Evolutionary conservation across 1,140 invertebrate genomes (phyloP), one percentile per base, ranked within the genome.

Genomic region (Papilio helenus): DNA sequence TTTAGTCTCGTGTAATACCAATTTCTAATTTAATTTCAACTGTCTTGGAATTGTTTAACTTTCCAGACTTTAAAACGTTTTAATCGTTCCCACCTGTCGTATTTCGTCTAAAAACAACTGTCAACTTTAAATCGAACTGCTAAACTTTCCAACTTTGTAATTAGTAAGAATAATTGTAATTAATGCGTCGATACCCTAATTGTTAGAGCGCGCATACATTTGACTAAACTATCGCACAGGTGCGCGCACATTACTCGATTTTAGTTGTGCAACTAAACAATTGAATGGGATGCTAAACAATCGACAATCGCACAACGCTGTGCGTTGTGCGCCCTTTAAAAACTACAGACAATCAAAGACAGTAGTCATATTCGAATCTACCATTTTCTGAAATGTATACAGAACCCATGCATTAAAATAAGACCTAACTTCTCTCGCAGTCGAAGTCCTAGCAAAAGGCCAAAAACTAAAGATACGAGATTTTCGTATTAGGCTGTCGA

Each of bases 401-500:
- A 16, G 74, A 77, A 77, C 74, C 74, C 16, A 23, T 12, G 49
- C 9, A 16, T 26, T 58, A 61, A 58, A 58, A 58, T 20, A n/a
- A 18, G 26, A 39, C 51, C 51, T 9, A 20, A 7, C 49, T 76
- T 76, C 4, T 29, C 51, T 26, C 39, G 16, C 72, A 44, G 34
- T 23, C 34, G 34, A 44, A 42, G 55, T 77, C 55, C 76, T 42
- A 42, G 18, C 51, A 42, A 77, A 61, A 77, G 51, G 76, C 29
- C 76, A 42, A 61, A 58, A 61, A 77, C 76, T 77, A 77, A 77
- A 77, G 76, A 77, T 76, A 76, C 76, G 76, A 61, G 76, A 77
- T 39, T 77, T 77, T 77, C 76, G 76, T 77, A 77, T 77, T 77
- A 77, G 76, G 76, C 76, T 61, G 76, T 77, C 76, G 76, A 77